phyloP scores from a whole-genome alignment of 2,113 vertebrate genomes.

The Aptenodytes patagonicus region DNA sequence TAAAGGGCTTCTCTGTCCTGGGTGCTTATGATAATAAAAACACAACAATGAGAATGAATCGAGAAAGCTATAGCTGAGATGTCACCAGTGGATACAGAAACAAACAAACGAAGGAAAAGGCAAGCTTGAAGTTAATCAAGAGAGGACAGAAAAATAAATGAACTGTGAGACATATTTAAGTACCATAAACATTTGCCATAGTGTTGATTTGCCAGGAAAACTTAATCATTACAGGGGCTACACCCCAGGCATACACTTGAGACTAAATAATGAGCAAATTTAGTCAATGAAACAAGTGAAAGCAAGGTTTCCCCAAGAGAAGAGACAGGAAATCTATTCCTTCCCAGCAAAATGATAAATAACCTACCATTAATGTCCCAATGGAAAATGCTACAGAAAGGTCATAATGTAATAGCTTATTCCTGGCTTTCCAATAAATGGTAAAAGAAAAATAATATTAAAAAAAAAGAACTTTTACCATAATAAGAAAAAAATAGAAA shows the following conservation, averaged over 20 bases:
- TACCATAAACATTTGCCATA: slow-evolving; percentile 38
- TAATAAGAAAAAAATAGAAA: neutral
- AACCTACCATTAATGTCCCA: slow-evolving; percentile 40
- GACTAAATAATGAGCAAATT: slow-evolving; percentile 62
- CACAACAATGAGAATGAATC: neutral
- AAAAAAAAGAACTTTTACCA: neutral
- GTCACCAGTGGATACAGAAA: neutral
- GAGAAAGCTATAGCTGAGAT: slow-evolving; percentile 4
- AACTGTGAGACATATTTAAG: slow-evolving; percentile 50
- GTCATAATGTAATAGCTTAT: slow-evolving; percentile 28
- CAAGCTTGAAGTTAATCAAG: slow-evolving; percentile 32
- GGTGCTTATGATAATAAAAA: neutral
- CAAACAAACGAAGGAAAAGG: neutral
- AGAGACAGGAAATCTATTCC: slow-evolving; percentile 57
- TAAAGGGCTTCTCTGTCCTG: neutral
- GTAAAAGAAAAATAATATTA: slow-evolving; percentile 2
- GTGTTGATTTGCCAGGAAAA: slow-evolving; percentile 12
- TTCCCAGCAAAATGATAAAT: slow-evolving; percentile 53
- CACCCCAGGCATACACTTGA: slow-evolving; percentile 37
- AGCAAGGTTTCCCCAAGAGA: slow-evolving; percentile 49
- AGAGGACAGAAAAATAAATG: slow-evolving; percentile 45
- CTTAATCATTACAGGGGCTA: slow-evolving; percentile 37
- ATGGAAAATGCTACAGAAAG: slow-evolving; percentile 41
- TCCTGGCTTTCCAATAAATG: neutral
- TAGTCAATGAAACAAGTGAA: slow-evolving; percentile 62